A percentile compares a stretch with the other conserved stretches of the same genome.
phyloP scores from a whole-genome alignment of 2,113 vertebrate genomes.

The Xenopus laevis region DNA sequence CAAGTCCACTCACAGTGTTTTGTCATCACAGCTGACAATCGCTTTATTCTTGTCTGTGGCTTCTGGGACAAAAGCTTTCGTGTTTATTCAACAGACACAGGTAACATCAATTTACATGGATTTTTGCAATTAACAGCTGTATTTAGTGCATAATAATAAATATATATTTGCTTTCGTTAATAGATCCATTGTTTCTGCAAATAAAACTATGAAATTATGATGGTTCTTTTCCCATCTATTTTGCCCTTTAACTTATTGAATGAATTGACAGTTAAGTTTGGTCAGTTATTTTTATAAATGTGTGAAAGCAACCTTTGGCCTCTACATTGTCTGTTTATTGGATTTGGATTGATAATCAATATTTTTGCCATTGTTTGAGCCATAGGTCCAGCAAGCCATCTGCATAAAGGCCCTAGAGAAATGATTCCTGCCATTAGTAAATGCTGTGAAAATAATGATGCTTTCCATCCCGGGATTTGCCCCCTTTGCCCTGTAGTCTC shows the following conservation, averaged over 20 bases:
- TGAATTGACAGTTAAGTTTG: too few relatives aligned
- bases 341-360: neutral
- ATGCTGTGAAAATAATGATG: neutral
- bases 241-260: too few relatives aligned
- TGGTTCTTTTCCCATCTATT: too few relatives aligned
- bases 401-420: neutral
- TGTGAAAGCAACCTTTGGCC: too few relatives aligned
- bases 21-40: slow-evolving; percentile 90
- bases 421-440: neutral
- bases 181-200: too few relatives aligned
- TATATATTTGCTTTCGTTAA: neutral
- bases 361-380: neutral
- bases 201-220: too few relatives aligned
- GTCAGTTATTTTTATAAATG: too few relatives aligned
- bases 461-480: too few relatives aligned
- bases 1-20: slow-evolving; percentile 94
- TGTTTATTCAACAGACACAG: slow-evolving; percentile 92
- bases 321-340: too few relatives aligned
- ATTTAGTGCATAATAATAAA: too few relatives aligned
- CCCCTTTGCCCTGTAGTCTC: neutral
- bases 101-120: slow-evolving; percentile 56
- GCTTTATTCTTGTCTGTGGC: slow-evolving; percentile 89
- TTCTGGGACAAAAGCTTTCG: slow-evolving; percentile 99
- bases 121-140: neutral
- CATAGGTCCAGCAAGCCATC: neutral